A percentile compares a stretch with the other conserved stretches of the same genome.
These are phyloP conservation scores for Porites cylindrica DNA, from an alignment of 92 coral and sea anemone species.

Conservation along the genomic window DNA sequence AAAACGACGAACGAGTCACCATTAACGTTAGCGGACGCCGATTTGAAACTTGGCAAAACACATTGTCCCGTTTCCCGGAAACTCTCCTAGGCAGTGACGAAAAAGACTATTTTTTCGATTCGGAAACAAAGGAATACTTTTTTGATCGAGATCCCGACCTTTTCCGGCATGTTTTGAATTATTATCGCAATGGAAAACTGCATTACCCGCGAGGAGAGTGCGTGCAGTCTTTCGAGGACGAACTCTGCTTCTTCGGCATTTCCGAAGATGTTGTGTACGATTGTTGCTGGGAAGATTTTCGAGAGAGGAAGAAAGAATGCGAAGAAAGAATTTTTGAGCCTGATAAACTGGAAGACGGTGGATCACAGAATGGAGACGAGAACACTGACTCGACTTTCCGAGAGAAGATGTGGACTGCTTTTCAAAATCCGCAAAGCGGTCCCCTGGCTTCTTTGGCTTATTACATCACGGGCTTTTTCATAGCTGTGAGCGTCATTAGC, in stretches of 20 bases:
- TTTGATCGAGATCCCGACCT: conserved; percentile 98
- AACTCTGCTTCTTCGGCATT: conserved; percentile 95
- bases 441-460: conserved; percentile 87
- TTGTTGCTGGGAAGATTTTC: conserved; percentile 99
- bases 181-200: conserved; percentile 97
- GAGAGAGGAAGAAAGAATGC: conserved; percentile 97
- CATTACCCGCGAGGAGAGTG: conserved; percentile 97
- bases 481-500: conserved; percentile 97
- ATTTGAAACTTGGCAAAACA: conserved; percentile 99
- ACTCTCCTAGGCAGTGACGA: conserved; percentile 98
- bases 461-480: conserved; percentile 96
- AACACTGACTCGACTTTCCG: conserved; percentile 84
- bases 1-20: conserved; percentile 95
- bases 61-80: conserved; percentile 98
- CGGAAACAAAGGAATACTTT: conserved; percentile 96
- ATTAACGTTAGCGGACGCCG: conserved; percentile 99
- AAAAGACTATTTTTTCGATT: conserved; percentile 95
- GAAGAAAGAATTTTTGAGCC: conserved; percentile 97
- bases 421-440: conserved; percentile 99
- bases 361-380: conserved; percentile 94
- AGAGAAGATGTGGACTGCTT: conserved; percentile 98
- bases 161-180: conserved; percentile 96
- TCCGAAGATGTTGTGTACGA: conserved; percentile 99
- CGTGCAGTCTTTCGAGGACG: conserved; percentile 94
- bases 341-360: conserved; percentile 91